A percentile compares a stretch with the other conserved stretches of the same genome.
phyloP scores from a whole-genome alignment of 2,888 invertebrate species.

The Hartigia nigra region DNA sequence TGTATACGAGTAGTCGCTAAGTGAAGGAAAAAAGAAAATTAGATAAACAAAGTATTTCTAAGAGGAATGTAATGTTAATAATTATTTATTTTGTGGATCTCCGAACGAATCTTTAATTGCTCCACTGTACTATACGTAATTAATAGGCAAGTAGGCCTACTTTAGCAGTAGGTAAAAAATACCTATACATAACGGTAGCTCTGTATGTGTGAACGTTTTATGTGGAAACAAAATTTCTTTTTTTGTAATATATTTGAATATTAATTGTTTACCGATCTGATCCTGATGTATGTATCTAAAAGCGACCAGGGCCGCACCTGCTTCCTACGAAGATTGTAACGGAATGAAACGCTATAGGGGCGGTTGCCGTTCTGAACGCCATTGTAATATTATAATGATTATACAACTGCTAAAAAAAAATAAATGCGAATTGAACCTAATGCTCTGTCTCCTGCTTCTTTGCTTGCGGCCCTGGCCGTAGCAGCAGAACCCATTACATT shows the following conservation, averaged over 20 bases:
- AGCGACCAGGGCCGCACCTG: constrained; percentile 60
- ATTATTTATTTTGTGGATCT: constrained; percentile 66
- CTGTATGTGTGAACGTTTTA: constrained; percentile 57
- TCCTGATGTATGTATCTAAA: constrained; percentile 51
- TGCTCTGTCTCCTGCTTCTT: constrained; percentile 53
- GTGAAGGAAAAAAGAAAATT: constrained; percentile 36
- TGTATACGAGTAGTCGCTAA: constrained; percentile 66
- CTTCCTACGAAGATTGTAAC: constrained; percentile 40
- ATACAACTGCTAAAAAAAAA: constrained; percentile 62
- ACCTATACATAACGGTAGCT: constrained; percentile 49
- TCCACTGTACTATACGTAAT: constrained; percentile 60
- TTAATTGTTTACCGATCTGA: constrained; percentile 49
- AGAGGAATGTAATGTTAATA: constrained; percentile 64
- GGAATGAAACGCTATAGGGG: constrained; percentile 32
- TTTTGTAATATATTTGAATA: constrained; percentile 64
- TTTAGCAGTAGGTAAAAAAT: constrained; percentile 13
- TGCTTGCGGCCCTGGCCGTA: constrained; percentile 49
- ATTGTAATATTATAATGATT: constrained; percentile 65
- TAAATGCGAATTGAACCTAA: constrained; percentile 62
- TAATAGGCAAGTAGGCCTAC: constrained; percentile 40
- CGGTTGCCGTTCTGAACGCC: constrained; percentile 62
- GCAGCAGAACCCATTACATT: constrained; percentile 31
- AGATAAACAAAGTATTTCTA: constrained; percentile 59
- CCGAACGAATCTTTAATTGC: constrained; percentile 55
- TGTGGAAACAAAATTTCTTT: constrained; percentile 43